Base-by-base conservation (phyloP, 35 echinoderm and acorn worm genomes). In the Nesometra sesokonis region DNA sequence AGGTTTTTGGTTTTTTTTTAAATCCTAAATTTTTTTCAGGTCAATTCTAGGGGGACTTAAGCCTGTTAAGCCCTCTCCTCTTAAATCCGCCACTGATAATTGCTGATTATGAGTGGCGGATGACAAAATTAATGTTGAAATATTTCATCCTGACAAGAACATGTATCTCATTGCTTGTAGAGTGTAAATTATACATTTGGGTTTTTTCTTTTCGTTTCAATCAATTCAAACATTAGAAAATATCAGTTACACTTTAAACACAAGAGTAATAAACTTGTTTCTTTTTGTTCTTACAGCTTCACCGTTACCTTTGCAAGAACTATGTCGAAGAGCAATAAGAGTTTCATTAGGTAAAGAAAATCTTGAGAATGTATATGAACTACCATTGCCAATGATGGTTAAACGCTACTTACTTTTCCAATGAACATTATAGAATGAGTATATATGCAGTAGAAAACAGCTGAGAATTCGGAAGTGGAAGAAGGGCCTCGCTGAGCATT, bases 331-430 rank as follows among this genome's bases (percentile, higher is more conserved):
- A 85, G 78, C 85, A 32, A 88, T 99, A 33, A 87, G 96, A 0
- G 90, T 99, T 13, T 94, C 96, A 0, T 88, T 99, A 11, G 96
- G 96, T 23, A 89, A 90, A 78, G 93, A 99, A 77, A 77, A 92
- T 36, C 88, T 99, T 78, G 92, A 94, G 79, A 87, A 94, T 37
- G 90, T 99, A 77, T 99, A 99, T 34, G 90, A 90, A 82, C 90
- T 99, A 23, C 96, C 96, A 40, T 77, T 99, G 79, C 96, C 96
- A 47, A 92, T 85, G 76, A 93, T 93, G 86, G 86, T 99, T 40
- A 99, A 99, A 82, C 32, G 86, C 11, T 99, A 99, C 90, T 76
- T 99, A 80, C 90, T 99, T 84, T 99, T 92, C 90, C 96, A 99
- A 32, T 99, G 96, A 91, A 37, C 17, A 80, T 32, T 34, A 32